Conservation (phyloP, 2,113 vertebrate species). For the Gila orcuttii region DNA sequence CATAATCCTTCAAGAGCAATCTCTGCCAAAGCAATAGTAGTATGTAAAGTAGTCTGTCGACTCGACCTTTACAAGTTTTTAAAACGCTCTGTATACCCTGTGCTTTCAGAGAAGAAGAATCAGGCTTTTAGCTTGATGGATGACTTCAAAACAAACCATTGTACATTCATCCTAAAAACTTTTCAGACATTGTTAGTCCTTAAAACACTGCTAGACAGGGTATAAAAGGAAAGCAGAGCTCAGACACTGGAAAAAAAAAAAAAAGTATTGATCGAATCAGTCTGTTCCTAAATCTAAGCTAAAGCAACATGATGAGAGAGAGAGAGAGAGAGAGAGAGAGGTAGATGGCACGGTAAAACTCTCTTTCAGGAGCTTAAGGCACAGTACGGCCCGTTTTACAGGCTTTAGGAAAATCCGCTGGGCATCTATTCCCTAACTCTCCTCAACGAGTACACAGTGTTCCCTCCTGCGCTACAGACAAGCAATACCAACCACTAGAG, state of each 20-base stretch:
- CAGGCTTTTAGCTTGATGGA: conserved; percentile 26
- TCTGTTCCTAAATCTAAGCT: conserved; percentile 39
- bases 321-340: not conserved
- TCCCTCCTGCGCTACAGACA: not conserved
- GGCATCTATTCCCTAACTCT: conserved; percentile 21
- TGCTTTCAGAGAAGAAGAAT: not conserved
- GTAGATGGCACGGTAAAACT: conserved; percentile 13
- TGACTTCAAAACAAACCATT: not conserved
- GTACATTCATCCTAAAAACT: not conserved
- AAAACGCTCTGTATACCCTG: not conserved
- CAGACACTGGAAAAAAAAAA: not conserved
- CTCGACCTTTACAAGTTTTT: not conserved
- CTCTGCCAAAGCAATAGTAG: not conserved
- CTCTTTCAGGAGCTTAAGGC: conserved; percentile 54
- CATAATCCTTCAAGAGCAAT: not conserved
- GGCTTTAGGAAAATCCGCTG: conserved; percentile 55
- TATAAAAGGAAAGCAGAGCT: conserved; percentile 32
- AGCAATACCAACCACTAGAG: conserved; percentile 15
- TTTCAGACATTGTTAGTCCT: not conserved
- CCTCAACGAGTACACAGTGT: not conserved
- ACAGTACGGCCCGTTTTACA: conserved; percentile 44
- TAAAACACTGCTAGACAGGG: conserved; percentile 12
- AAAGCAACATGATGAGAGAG: not conserved
- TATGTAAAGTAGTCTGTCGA: not conserved
- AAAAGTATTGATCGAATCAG: conserved; percentile 35